These are phyloP conservation scores for Carassius auratus DNA, from an alignment of 2,113 vertebrate species.

Conservation along the genomic window DNA sequence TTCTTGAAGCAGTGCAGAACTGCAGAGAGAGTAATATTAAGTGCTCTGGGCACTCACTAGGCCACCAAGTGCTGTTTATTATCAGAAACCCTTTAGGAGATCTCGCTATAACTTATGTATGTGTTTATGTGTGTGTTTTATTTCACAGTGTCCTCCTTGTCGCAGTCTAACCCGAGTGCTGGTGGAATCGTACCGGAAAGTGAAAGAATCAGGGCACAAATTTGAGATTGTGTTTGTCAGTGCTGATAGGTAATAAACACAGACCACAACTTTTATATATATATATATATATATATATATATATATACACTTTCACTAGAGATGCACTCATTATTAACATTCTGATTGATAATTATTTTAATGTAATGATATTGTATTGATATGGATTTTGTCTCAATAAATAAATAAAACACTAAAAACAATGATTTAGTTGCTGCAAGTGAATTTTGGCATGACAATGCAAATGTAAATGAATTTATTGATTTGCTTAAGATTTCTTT, in stretches of 20 bases:
- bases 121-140: constrained; percentile 20
- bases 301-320: not conserved
- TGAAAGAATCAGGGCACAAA: constrained; percentile 93
- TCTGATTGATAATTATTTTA: not conserved
- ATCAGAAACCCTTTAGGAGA: constrained; percentile 21
- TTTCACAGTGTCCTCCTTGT: constrained; percentile 89
- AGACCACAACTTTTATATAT: too few species aligned
- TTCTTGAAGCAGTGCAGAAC: not conserved
- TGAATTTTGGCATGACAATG: too few species aligned
- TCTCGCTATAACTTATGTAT: constrained; percentile 26
- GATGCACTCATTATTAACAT: not conserved
- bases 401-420: not conserved
- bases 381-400: not conserved
- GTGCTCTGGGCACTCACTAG: constrained; percentile 39
- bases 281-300: too few species aligned
- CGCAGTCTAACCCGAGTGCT: constrained; percentile 92
- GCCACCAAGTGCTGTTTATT: constrained; percentile 36
- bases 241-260: constrained; percentile 86
- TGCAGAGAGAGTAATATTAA: constrained; percentile 26
- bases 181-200: constrained; percentile 90
- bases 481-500: constrained; percentile 28
- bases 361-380: too few species aligned
- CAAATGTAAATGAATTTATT: too few species aligned
- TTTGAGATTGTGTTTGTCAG: constrained; percentile 98
- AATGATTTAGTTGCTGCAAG: too few species aligned